These are phyloP conservation scores for Gerris buenoi DNA, from an alignment of 1,140 invertebrate genomes.

Conservation along the genomic window DNA sequence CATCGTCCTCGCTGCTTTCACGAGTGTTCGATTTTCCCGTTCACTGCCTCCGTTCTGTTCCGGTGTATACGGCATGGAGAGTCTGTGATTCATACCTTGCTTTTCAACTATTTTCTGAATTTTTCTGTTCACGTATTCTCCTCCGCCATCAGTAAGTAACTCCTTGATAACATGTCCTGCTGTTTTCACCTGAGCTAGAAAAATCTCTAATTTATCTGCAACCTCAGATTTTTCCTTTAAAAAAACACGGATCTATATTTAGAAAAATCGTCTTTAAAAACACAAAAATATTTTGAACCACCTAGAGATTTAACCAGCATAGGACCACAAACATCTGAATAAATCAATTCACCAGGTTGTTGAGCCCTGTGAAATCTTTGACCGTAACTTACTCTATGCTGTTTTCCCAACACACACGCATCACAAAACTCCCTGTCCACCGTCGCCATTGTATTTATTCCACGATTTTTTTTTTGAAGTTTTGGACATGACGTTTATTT, in stretches of 20 bases:
- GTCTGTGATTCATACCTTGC: slow-evolving; percentile 13
- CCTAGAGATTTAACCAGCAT: neutral
- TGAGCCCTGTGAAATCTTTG: neutral
- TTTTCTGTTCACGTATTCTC: slow-evolving; percentile 21
- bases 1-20: neutral
- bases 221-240: neutral
- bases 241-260: neutral
- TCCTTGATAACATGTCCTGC: slow-evolving; percentile 22
- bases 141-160: slow-evolving; percentile 25
- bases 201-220: neutral
- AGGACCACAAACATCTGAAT: neutral
- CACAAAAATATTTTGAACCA: neutral
- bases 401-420: neutral
- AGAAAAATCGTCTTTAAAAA: neutral
- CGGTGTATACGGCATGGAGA: slow-evolving; percentile 14
- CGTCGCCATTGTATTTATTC: neutral
- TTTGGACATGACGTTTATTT: neutral
- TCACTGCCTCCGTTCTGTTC: slow-evolving; percentile 12
- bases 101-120: slow-evolving; percentile 20
- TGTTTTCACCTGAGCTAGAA: slow-evolving; percentile 1
- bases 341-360: neutral
- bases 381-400: neutral
- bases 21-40: neutral
- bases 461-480: neutral
- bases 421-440: neutral